Base-by-base conservation (phyloP, 64 coral and sea anemone genomes). In the Montipora sp. region DNA sequence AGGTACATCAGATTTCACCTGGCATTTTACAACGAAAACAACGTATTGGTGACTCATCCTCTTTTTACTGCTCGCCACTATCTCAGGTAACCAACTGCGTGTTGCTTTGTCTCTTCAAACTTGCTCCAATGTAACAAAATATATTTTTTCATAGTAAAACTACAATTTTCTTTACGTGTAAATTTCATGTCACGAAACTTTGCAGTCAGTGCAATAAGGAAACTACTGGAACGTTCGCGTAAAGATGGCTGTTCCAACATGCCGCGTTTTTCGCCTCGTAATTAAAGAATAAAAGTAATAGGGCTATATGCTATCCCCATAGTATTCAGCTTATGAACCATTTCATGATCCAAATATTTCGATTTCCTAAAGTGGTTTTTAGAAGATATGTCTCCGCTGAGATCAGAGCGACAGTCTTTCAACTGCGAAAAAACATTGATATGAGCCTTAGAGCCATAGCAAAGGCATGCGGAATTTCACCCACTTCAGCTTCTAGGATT, bases 1-100 rank as follows among this genome's bases (percentile, higher is more conserved):
- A 97, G 95, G 65, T 97, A 94, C 77, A 80, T 97, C 47, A 97
- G 88, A 59, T 97, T 97, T 44, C 95, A 97, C 60, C 78, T 97
- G 11, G 95, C 87, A n/a, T 97, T 91, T 86, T 97, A 97, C 78
- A 94, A 92, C 46, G 83, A 97, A 10, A 76, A 92, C 77, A 97
- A 97, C 63, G 91, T 94, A 3, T 36, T 97, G 1, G 92, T 97
- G 13, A 92, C 95, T 10, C 95, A 97, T 84, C 92, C 95, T 67
- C 4, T 97, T 3, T 78, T 73, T 58, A 97, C 95, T 59, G 95
- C 95, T 5, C 87, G 51, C 8, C 87, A 94, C 67, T 97, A 97
- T 58, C 48, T 97, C 24, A 91, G 95, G 95, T 97, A 77, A 72
- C 55, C 75, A 48, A 36, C 0, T 5, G 2, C 70, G 15, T 19